These are phyloP conservation scores for Coregonus clupeaformis DNA, from an alignment of 2,113 vertebrate species.

Conservation along the genomic window DNA sequence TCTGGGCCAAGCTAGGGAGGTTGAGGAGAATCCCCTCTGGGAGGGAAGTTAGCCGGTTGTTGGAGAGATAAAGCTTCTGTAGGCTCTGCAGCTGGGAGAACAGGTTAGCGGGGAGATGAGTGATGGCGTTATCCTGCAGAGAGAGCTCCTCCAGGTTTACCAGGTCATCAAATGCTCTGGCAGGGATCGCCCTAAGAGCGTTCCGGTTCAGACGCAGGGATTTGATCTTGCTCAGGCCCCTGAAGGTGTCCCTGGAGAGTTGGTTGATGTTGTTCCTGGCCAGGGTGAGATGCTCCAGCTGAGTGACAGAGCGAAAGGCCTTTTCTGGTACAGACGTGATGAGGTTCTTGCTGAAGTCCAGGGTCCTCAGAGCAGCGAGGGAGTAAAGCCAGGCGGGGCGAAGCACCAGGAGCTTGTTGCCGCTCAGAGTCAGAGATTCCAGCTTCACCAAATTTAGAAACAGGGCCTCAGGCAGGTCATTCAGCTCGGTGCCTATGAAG, in stretches of 20 bases:
- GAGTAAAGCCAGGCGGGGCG: constrained; percentile 56
- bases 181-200: constrained; percentile 73
- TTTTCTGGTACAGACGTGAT: constrained; percentile 53
- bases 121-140: constrained; percentile 85
- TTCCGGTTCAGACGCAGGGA: constrained; percentile 83
- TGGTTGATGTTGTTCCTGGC: constrained; percentile 78
- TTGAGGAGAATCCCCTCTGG: constrained; percentile 80
- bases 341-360: constrained; percentile 65
- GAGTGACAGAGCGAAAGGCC: constrained; percentile 51
- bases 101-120: constrained; percentile 70
- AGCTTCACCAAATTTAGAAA: constrained; percentile 80
- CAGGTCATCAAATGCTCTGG: constrained; percentile 72
- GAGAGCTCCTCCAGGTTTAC: constrained; percentile 80
- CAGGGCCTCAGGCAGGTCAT: constrained; percentile 63
- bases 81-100: constrained; percentile 81
- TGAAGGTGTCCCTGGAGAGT: constrained; percentile 72
- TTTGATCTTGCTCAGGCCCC: constrained; percentile 75
- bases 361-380: constrained; percentile 34
- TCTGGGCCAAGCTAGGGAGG: constrained; percentile 74
- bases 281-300: constrained; percentile 76
- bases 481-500: constrained; percentile 49
- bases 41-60: constrained; percentile 79
- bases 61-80: constrained; percentile 84
- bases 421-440: constrained; percentile 75
- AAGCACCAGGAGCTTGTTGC: constrained; percentile 70